Evolutionary conservation across 30 jellyfish, hydroid and myxozoan genomes (phyloP), one percentile per base, ranked within the genome.

Genomic region (Aurelia sp.): DNA sequence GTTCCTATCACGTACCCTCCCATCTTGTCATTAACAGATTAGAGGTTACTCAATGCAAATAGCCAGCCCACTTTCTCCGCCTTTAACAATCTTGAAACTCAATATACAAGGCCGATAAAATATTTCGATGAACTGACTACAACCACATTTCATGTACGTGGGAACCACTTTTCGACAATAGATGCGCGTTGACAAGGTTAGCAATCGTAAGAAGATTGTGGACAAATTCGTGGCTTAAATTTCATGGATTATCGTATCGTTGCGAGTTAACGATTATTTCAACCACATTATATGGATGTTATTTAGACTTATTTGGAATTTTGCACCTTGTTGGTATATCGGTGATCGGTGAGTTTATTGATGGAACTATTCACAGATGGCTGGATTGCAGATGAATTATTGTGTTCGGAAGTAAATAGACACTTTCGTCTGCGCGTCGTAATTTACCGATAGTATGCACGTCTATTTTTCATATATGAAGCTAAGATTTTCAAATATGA

Each of bases 31-130:
- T 67, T 82, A 53, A 38, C 82, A 77, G 93, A 58, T 84, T 84
- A 58, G 93, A 72, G 93, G 93, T 73, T 67, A 62, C 13, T 63
- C 41, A 13, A 63, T 67, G 88, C 88, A 84, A 82, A 84, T 62
- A 84, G 74, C 79, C 82, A 41, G 67, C 81, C 88, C 79, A 41
- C 79, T 84, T 84, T 59, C 88, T 84, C 93, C 93, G 88, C 93
- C 93, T 84, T 79, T 22, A 35, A 51, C 82, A 84, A 70, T 62
- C 89, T 78, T 64, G 67, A 67, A 78, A 63, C 80, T 41, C 81
- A 78, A 78, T 78, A 78, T 78, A 47, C 60, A 78, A 5, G 66
- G 89, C 89, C 89, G 80, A 61, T 47, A 33, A 78, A 78, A 78
- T 38, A 78, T 78, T 60, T 78, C 89, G 87, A 74, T 63, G 75